Evolutionary conservation across 2,113 vertebrate species (phyloP).

Genomic region (Buteo buteo): DNA sequence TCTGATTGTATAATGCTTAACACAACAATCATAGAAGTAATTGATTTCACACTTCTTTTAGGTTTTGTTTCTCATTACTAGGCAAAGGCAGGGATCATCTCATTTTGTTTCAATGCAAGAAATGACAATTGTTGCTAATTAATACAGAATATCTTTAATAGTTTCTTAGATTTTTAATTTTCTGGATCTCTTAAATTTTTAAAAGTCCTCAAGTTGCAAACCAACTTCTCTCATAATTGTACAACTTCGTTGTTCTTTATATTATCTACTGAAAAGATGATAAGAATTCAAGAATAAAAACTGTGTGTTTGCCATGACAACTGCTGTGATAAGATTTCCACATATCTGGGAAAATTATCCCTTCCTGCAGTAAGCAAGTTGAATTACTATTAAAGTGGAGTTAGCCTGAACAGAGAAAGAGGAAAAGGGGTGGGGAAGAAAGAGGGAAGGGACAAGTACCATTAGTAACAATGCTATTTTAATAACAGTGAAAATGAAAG

Average conservation of each 20-base stretch:
- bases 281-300: neutral
- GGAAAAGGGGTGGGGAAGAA: neutral
- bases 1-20: neutral
- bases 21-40: neutral
- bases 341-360: neutral
- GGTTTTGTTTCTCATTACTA: neutral
- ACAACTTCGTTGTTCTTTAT: neutral
- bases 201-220: neutral
- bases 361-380: neutral
- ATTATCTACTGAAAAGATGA: neutral
- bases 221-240: neutral
- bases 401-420: neutral
- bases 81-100: neutral
- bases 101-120: neutral
- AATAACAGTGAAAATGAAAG: neutral
- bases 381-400: neutral
- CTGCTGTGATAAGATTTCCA: neutral
- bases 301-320: neutral
- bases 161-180: neutral
- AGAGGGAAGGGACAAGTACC: neutral
- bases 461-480: neutral
- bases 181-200: neutral
- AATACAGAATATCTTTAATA: neutral
- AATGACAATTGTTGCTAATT: neutral
- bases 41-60: conserved; percentile 4